These are phyloP conservation scores for Thecophora atra DNA, from an alignment of 2,888 invertebrate species.

Conservation along the genomic window DNA sequence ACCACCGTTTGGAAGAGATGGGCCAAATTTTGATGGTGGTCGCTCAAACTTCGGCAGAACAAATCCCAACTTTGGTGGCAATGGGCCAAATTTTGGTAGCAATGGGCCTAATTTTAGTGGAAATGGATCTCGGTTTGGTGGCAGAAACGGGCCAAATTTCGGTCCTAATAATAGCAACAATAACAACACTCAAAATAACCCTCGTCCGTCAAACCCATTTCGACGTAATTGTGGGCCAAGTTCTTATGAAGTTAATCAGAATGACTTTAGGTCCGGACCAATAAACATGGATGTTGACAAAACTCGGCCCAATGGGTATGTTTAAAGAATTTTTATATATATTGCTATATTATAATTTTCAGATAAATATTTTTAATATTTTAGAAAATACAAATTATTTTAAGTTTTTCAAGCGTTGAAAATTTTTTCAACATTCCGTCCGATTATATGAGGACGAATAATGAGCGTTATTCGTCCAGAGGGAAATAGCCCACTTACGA, in stretches of 20 bases:
- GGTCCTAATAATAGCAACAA: slow-evolving; percentile 30
- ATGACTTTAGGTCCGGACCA: slow-evolving; percentile 35
- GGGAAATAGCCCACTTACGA: no score
- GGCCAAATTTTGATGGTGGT: slow-evolving; percentile 36
- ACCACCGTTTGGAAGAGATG: slow-evolving; percentile 39
- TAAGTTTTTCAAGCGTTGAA: no score
- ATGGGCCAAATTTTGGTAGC: slow-evolving; percentile 37
- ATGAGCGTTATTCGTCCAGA: no score
- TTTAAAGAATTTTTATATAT: slow-evolving; percentile 36
- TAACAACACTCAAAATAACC: slow-evolving; percentile 26
- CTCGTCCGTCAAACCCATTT: slow-evolving; percentile 52
- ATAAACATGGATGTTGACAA: slow-evolving; percentile 42
- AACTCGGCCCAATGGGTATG: slow-evolving; percentile 53
- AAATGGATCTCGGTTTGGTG: no score
- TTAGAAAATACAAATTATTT: no score
- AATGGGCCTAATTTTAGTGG: slow-evolving; percentile 38
- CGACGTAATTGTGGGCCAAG: slow-evolving; percentile 48
- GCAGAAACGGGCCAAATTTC: slow-evolving; percentile 31
- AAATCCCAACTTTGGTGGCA: slow-evolving; percentile 43
- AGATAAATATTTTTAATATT: not conserved
- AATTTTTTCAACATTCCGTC: no score
- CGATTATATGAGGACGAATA: no score
- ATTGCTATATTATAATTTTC: slow-evolving; percentile 7
- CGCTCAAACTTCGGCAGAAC: slow-evolving; percentile 35
- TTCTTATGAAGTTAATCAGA: not conserved